Evolutionary conservation across 2,888 invertebrate genomes (phyloP), one percentile per base, ranked within the genome.

Genomic region (Patella caerulea): DNA sequence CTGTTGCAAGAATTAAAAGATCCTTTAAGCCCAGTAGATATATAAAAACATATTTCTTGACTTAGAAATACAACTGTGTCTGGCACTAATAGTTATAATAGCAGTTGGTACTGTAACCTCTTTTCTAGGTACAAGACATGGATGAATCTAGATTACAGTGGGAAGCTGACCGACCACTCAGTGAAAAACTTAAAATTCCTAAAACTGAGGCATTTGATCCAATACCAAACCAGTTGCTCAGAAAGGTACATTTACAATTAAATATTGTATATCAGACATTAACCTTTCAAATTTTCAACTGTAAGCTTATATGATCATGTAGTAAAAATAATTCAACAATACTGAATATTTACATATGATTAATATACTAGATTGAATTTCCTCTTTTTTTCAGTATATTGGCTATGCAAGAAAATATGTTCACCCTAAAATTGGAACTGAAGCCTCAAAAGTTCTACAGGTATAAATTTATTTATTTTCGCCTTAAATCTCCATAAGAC

Each of bases 401-500:
- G 96, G 96, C 0, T 98, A 98, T 92, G 96, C 97, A 0, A 94
- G 95, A 81, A 95, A 96, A 91, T 96, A 96, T 91, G 96, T 97
- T 0, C 94, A 95, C 83, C 97, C 98, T 0, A 94, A 94, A 86
- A 93, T 98, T 24, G 94, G 94, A 56, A 90, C 92, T 0, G 95
- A 94, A 75, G 97, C 98, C 3, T 95, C 94, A 3, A 92, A 93
- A 80, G 92, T 94, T 1, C 91, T 91, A 69, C 90, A 90, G 88
- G 90, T 90, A 79, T 12, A 56, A 24, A 69, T 15, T n/a, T 34
- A 59, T 19, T 70, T 65, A 11, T 19, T 65, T n/a, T 65, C 11
- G 7, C 19, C 19, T 24, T 65, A 65, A 11, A 12, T 65, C 65
- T 65, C 45, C 45, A 45, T 45, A 45, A 9, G 9, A 9, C 9